A percentile compares a stretch with the other conserved stretches of the same genome.
Evolutionary conservation across 2,113 vertebrate genomes (phyloP).

Genomic region (Paradoxurus hermaphroditus): DNA sequence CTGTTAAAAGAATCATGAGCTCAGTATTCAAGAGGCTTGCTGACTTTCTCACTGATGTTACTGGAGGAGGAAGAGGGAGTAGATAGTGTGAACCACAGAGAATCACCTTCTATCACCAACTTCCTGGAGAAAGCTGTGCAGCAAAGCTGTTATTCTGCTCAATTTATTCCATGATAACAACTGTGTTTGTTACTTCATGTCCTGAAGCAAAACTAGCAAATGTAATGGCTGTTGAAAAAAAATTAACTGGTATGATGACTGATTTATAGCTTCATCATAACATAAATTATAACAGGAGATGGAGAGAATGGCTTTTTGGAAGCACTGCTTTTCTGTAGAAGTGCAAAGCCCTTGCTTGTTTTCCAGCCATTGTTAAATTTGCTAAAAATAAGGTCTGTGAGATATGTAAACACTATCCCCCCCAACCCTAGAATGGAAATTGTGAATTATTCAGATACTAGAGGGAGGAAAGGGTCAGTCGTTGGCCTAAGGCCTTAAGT

Average conservation of each 20-base stretch:
- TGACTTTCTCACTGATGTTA: background rate
- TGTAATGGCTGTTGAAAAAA: slow-evolving; percentile 53
- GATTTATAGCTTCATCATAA: slow-evolving; percentile 46
- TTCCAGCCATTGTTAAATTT: slow-evolving; percentile 42
- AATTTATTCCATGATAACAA: slow-evolving; percentile 46
- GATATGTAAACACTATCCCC: background rate
- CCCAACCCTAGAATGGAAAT: background rate
- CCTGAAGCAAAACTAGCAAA: slow-evolving; percentile 46
- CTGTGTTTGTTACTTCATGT: slow-evolving; percentile 52
- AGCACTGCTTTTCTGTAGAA: background rate
- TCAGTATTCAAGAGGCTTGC: background rate
- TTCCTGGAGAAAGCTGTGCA: background rate
- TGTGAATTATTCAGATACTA: slow-evolving; percentile 17
- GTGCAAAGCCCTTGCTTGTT: background rate
- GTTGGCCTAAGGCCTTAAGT: slow-evolving; percentile 14
- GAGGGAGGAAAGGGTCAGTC: background rate
- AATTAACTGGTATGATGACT: slow-evolving; percentile 47
- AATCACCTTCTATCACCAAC: background rate
- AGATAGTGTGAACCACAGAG: too few relatives aligned
- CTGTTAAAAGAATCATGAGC: background rate
- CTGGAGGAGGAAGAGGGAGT: background rate
- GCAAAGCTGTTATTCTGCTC: background rate
- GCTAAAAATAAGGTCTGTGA: background rate
- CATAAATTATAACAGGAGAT: slow-evolving; percentile 50
- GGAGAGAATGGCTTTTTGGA: background rate